Conservation (phyloP, 2,113 vertebrate species). For the Bos indicus region DNA sequence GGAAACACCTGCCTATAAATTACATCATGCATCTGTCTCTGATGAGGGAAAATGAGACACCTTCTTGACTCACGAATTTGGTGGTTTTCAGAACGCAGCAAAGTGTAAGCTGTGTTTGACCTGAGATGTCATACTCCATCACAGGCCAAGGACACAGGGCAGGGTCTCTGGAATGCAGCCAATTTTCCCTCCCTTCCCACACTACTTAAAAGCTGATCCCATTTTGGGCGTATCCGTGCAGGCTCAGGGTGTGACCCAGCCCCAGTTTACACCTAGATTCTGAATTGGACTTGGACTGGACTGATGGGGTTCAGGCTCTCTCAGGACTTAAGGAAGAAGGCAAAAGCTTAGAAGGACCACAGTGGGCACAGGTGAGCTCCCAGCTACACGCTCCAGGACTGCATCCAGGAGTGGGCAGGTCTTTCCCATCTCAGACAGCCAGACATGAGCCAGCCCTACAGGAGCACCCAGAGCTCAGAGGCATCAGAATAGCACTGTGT, state of each 20-base stretch:
- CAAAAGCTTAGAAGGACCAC: not conserved
- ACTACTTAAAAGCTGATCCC: not conserved
- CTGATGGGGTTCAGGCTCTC: not conserved
- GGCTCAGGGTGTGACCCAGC: not conserved
- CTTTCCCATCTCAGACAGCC: not conserved
- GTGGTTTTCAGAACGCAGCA: not conserved
- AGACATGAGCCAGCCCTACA: not conserved
- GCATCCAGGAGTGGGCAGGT: not conserved
- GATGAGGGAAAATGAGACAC: not conserved
- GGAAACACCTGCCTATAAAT: not conserved
- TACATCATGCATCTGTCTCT: not conserved
- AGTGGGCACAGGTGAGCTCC: not conserved
- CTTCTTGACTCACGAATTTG: not conserved
- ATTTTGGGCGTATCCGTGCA: not conserved
- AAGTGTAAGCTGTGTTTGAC: not conserved
- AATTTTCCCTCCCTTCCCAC: not conserved
- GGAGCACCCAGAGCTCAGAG: not conserved
- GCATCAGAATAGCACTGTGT: rapidly evolving
- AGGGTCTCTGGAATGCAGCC: not conserved
- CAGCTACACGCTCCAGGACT: rapidly evolving
- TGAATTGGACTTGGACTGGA: not conserved
- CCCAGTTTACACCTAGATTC: not conserved
- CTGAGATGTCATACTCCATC: not conserved
- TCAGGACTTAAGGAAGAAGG: not conserved
- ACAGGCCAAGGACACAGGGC: not conserved